Conservation (phyloP, 2,113 vertebrate genomes). For the Antennarius striatus region DNA sequence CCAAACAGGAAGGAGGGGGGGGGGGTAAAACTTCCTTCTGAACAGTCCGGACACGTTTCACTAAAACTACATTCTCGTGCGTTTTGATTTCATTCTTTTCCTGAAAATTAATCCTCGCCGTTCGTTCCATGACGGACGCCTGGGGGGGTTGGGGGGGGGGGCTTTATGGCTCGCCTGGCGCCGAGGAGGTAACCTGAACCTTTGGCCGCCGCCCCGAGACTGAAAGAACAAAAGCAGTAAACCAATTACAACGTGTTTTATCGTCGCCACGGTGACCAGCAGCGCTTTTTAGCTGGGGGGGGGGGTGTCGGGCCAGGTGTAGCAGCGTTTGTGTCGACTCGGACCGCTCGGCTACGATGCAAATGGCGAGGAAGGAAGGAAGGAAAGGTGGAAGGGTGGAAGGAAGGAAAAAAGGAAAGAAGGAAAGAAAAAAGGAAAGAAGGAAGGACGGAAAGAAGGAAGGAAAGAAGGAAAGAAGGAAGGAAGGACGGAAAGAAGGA, state of each 20-base stretch:
- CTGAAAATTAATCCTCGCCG: conserved; percentile 57
- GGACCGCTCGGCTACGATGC: conserved; percentile 38
- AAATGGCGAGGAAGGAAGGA: conserved; percentile 38
- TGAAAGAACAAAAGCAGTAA: conserved; percentile 65
- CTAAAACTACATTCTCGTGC: conserved; percentile 33
- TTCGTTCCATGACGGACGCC: conserved; percentile 55
- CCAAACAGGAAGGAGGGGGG: neutral
- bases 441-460: too few species aligned
- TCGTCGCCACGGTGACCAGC: conserved; percentile 56
- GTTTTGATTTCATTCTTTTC: conserved; percentile 52
- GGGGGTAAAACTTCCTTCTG: conserved; percentile 13
- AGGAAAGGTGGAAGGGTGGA: neutral
- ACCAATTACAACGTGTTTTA: conserved; percentile 77
- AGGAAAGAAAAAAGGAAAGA: too few species aligned
- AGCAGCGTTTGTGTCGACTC: neutral
- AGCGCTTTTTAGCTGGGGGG: conserved; percentile 51
- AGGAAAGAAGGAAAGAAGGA: too few species aligned
- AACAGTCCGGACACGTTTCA: conserved; percentile 53
- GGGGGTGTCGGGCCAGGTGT: conserved; percentile 53
- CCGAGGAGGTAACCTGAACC: conserved; percentile 67
- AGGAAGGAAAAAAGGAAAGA: too few species aligned
- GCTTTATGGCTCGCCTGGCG: conserved; percentile 65
- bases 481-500: too few species aligned
- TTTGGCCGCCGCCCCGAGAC: conserved; percentile 48
- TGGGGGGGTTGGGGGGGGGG: conserved; percentile 52